A percentile compares a stretch with the other conserved stretches of the same genome.
phyloP scores from a whole-genome alignment of 2,888 invertebrate genomes.

The Pyrrhia umbra region DNA sequence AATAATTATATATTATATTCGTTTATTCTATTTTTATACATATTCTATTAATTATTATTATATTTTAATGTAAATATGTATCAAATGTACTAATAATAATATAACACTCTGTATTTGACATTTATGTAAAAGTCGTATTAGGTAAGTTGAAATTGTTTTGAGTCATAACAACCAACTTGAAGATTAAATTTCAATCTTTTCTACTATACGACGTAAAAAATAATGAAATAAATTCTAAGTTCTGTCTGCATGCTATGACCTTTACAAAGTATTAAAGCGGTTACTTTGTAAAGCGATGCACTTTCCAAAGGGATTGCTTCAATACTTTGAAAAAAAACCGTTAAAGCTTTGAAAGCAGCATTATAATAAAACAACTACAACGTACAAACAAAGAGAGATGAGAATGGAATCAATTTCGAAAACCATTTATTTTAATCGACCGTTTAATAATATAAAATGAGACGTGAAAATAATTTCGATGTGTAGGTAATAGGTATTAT shows the following conservation, averaged over 20 bases:
- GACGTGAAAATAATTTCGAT: background rate
- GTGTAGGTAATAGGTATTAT: background rate
- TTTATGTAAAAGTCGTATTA: slow-evolving; percentile 17
- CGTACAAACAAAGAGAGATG: too few species aligned
- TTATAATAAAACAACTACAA: too few species aligned
- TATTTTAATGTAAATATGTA: background rate
- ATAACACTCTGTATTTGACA: slow-evolving; percentile 16
- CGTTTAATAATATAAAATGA: background rate
- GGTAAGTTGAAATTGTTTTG: slow-evolving; percentile 6
- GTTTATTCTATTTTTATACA: too few species aligned
- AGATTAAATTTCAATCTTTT: too few species aligned
- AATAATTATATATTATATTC: background rate
- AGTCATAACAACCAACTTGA: background rate
- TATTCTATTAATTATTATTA: too few species aligned
- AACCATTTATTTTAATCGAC: background rate
- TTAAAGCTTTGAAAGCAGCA: background rate
- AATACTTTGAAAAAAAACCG: slow-evolving; percentile 9
- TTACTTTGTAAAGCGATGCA: slow-evolving; percentile 20
- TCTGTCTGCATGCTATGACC: background rate
- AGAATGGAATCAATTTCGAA: background rate
- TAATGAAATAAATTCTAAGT: slow-evolving; percentile 1
- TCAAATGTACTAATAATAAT: slow-evolving; percentile 5
- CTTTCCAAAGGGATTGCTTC: slow-evolving; percentile 25
- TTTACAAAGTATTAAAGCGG: slow-evolving; percentile 20
- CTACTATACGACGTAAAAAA: too few species aligned